Evolutionary conservation across 2,113 vertebrate species (phyloP).

Genomic region (Alosa alosa): DNA sequence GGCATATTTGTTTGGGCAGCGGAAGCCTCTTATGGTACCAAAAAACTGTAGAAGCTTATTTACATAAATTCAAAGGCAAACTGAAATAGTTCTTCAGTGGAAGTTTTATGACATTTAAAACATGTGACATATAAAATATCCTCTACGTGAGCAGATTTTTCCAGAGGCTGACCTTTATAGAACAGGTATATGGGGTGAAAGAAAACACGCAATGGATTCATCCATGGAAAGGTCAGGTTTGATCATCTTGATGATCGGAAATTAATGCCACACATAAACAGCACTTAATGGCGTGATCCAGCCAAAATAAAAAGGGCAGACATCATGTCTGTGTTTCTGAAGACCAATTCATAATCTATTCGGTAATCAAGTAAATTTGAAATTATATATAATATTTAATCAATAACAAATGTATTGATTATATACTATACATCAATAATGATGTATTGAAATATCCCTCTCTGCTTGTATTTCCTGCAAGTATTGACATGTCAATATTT

Average conservation of each 20-base stretch:
- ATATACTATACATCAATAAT: no score
- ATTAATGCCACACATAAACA: not conserved
- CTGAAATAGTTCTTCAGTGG: not conserved
- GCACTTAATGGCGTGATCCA: not conserved
- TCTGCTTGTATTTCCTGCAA: not conserved
- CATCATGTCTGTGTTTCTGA: not conserved
- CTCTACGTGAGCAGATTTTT: not conserved
- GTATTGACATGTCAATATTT: not conserved
- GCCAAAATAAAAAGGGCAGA: not conserved
- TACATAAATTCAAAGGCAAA: not conserved
- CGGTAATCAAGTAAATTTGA: not conserved
- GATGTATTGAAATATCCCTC: not conserved
- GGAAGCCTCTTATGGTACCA: not conserved
- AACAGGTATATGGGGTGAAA: not conserved
- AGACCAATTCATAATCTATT: not conserved
- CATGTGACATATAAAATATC: not conserved
- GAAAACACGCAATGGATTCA: not conserved
- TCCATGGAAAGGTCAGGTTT: slow-evolving; percentile 1
- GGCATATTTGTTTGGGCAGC: no score
- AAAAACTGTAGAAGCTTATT: not conserved
- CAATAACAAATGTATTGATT: not conserved
- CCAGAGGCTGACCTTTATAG: slow-evolving; percentile 4
- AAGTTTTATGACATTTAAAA: slow-evolving; percentile 12
- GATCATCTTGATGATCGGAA: slow-evolving; percentile 10
- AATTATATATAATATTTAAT: not conserved